phyloP scores from a whole-genome alignment of 2,888 invertebrate genomes.

The Danaus chrysippus region DNA sequence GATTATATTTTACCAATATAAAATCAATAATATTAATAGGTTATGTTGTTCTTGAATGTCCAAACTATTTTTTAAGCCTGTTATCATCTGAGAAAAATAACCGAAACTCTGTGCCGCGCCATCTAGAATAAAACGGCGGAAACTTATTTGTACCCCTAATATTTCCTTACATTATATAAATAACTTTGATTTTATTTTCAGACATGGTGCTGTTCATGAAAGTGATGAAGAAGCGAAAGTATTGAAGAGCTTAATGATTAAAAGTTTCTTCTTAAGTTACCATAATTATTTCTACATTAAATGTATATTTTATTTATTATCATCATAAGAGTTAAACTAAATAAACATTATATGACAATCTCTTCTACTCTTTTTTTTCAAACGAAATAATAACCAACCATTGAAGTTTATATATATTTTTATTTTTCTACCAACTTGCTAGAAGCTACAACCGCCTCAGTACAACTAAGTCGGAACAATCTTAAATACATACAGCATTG shows the following conservation, averaged over 20 bases:
- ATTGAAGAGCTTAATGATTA: constrained; percentile 32
- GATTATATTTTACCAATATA: no score
- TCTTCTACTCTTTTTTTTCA: no score
- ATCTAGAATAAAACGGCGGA: no score
- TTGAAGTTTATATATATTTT: constrained; percentile 12
- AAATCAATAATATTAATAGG: no score
- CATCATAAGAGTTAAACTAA: neutral
- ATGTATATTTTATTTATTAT: constrained; percentile 13
- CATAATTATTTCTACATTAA: constrained; percentile 3
- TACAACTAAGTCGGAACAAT: constrained; percentile 5
- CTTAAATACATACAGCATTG: no score
- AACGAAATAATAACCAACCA: neutral
- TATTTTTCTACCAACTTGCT: constrained; percentile 18
- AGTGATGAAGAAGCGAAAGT: constrained; percentile 87
- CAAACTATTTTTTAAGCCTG: neutral
- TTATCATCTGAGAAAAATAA: neutral
- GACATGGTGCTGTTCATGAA: constrained; percentile 97
- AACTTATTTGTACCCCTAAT: neutral
- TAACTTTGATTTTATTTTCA: constrained; percentile 62
- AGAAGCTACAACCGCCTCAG: constrained; percentile 4
- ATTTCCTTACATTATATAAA: neutral
- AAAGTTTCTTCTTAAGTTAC: constrained; percentile 13
- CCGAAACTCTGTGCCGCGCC: no score
- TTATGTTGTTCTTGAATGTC: no score
- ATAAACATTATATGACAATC: no score